These are phyloP conservation scores for Anthrax anthrax DNA, from an alignment of 2,888 invertebrate species.

Conservation along the genomic window DNA sequence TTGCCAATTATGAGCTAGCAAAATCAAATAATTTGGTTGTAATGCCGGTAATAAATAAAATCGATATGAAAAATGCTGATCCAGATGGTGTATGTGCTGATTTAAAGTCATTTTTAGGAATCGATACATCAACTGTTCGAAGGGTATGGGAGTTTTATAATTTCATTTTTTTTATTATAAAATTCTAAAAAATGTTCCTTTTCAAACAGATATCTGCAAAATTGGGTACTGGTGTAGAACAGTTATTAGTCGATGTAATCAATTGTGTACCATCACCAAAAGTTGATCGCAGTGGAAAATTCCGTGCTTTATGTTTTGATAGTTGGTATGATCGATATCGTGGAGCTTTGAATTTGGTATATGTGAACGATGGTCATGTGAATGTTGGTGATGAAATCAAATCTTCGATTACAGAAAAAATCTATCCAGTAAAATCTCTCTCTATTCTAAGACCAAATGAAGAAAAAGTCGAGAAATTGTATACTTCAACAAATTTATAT, in stretches of 20 bases:
- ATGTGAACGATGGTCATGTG: slow-evolving; percentile 62
- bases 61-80: slow-evolving; percentile 82
- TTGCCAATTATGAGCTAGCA: slow-evolving; percentile 90
- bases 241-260: slow-evolving; percentile 64
- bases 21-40: slow-evolving; percentile 65
- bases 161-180: background rate
- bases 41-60: slow-evolving; percentile 91
- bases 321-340: slow-evolving; percentile 85
- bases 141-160: slow-evolving; percentile 52
- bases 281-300: slow-evolving; percentile 42
- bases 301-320: slow-evolving; percentile 80
- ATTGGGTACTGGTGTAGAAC: slow-evolving; percentile 66
- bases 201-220: slow-evolving; percentile 70
- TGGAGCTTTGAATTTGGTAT: slow-evolving; percentile 64
- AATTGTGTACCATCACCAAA: slow-evolving; percentile 61
- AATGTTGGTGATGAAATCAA: slow-evolving; percentile 60
- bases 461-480: slow-evolving; percentile 47
- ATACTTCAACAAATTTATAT: slow-evolving; percentile 30
- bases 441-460: slow-evolving; percentile 69
- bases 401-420: slow-evolving; percentile 54
- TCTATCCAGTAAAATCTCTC: slow-evolving; percentile 63
- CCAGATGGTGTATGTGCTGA: slow-evolving; percentile 71
- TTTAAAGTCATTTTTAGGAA: slow-evolving; percentile 65
- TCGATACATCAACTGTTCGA: slow-evolving; percentile 55
- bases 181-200: too few relatives aligned